Percentiles rank a stretch among this genome's conserved stretches.
Evolutionary conservation across 2,797 vertebrate species (phyloP).

Genomic region (Australoheros facetus): DNA sequence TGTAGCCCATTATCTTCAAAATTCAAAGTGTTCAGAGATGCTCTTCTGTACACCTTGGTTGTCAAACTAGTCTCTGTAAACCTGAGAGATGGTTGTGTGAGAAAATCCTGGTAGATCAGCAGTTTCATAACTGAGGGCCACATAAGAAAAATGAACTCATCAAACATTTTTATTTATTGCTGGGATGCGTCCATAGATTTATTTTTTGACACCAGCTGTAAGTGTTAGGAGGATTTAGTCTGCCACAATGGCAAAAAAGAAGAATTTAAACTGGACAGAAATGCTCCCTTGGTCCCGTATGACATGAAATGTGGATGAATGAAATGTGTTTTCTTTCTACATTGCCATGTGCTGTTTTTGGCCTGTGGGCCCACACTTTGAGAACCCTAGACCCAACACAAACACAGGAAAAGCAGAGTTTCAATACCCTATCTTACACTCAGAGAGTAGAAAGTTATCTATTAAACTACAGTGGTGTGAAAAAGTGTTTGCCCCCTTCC

Average conservation of each 20-base stretch:
- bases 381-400: not conserved
- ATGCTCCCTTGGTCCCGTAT: not conserved
- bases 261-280: not conserved
- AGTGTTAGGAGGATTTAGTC: not conserved
- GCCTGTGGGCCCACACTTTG: not conserved
- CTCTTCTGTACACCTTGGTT: too few species aligned
- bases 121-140: not conserved
- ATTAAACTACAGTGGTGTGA: too few species aligned
- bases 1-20: too few species aligned
- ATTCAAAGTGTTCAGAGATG: too few species aligned
- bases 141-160: not conserved
- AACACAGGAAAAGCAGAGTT: not conserved
- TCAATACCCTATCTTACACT: not conserved
- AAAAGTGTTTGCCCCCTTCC: too few species aligned
- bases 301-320: not conserved
- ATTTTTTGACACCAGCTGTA: not conserved
- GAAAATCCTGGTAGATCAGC: not conserved
- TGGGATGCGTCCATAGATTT: not conserved
- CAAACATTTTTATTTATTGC: not conserved
- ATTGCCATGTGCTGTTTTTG: not conserved
- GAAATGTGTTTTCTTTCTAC: not conserved
- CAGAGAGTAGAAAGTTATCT: not conserved
- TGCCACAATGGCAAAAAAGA: not conserved
- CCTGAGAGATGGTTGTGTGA: not conserved
- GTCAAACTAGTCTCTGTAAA: too few species aligned